Conservation (phyloP, 2,888 invertebrate genomes). For the Sphecodes monilicornis region DNA sequence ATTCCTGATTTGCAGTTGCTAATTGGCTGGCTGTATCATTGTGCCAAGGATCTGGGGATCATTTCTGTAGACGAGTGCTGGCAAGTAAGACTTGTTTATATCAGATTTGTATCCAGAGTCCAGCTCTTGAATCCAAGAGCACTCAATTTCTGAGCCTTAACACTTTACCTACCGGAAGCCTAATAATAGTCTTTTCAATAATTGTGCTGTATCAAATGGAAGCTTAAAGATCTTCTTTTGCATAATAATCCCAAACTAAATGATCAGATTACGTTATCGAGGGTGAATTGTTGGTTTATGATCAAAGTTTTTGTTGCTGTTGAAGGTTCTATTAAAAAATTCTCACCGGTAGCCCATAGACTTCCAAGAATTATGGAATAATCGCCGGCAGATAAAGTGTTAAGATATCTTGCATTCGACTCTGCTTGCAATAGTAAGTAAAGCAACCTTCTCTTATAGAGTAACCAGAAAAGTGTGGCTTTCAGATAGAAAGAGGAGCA, state of each 20-base stretch:
- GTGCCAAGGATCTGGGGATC: conserved; percentile 82
- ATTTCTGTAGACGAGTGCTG: conserved; percentile 78
- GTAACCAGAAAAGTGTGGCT: conserved; percentile 43
- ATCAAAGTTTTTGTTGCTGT: too few species aligned
- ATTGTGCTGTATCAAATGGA: too few species aligned
- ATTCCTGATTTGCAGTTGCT: conserved; percentile 75
- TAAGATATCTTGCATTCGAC: neutral
- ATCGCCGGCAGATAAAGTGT: neutral
- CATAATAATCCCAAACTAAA: too few species aligned
- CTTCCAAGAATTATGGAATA: neutral
- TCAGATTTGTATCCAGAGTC: conserved; percentile 20
- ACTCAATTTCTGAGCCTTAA: neutral
- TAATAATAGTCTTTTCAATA: too few species aligned
- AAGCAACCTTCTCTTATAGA: conserved; percentile 25
- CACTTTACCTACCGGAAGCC: neutral
- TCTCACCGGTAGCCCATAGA: neutral
- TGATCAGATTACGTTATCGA: too few species aligned
- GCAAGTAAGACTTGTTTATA: conserved; percentile 82
- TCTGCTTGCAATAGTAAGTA: conserved; percentile 14
- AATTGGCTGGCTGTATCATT: conserved; percentile 85
- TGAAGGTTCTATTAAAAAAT: too few species aligned
- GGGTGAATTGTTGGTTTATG: too few species aligned
- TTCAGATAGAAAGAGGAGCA: conserved; percentile 87
- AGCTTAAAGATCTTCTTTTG: too few species aligned
- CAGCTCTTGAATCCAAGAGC: neutral